Percentiles rank a stretch among this genome's conserved stretches.
These are phyloP conservation scores for Alca torda DNA, from an alignment of 2,797 vertebrate genomes.

Conservation along the genomic window DNA sequence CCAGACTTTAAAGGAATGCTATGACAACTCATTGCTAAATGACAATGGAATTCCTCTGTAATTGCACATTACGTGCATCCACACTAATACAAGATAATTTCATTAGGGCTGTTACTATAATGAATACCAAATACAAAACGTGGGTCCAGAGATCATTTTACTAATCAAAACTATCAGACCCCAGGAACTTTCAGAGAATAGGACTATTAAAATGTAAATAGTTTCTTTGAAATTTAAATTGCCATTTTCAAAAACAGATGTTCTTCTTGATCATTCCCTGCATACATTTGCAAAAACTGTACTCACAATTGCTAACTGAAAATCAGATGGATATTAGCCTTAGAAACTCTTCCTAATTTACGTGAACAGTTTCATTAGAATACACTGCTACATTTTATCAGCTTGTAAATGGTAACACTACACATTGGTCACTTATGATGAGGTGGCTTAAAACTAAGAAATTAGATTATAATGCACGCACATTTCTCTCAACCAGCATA, in stretches of 20 bases:
- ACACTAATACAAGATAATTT: conserved; percentile 20
- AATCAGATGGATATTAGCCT: neutral
- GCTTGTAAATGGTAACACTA: neutral
- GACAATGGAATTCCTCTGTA: conserved; percentile 1
- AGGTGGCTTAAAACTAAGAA: neutral
- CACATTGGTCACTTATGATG: neutral
- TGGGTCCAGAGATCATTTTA: conserved; percentile 17
- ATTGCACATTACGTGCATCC: neutral
- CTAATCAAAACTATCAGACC: conserved; percentile 28
- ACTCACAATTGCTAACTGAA: neutral
- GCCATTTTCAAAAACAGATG: conserved; percentile 11
- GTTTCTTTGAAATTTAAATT: conserved; percentile 41
- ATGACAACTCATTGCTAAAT: neutral
- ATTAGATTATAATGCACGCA: neutral
- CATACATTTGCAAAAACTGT: neutral
- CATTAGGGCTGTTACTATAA: neutral
- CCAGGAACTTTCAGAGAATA: conserved; percentile 13
- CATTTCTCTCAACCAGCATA: neutral
- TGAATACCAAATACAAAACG: conserved; percentile 10
- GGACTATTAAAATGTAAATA: conserved; percentile 44
- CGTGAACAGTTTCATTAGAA: neutral
- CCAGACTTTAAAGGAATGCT: neutral
- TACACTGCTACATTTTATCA: neutral
- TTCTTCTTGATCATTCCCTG: conserved; percentile 3
- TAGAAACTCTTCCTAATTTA: neutral